A percentile compares a stretch with the other conserved stretches of the same genome.
phyloP scores from a whole-genome alignment of 2,113 vertebrate species.

The Lampris megalopsis region DNA sequence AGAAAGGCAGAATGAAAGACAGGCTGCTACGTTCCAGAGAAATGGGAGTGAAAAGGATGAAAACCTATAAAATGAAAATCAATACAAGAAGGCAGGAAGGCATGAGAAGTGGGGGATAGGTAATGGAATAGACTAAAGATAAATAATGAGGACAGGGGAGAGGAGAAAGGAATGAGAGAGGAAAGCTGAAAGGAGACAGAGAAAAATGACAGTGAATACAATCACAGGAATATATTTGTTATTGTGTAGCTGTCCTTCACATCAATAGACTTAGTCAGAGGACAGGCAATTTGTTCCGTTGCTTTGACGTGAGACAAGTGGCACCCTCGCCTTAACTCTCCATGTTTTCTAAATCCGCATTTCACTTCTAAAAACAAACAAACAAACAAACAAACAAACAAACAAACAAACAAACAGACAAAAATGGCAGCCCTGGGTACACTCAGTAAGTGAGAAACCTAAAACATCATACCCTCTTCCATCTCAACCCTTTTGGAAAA shows the following conservation, averaged over 20 bases:
- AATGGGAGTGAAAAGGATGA: slow-evolving; percentile 84
- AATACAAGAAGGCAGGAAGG: slow-evolving; percentile 83
- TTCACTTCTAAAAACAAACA: no score
- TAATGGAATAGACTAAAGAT: slow-evolving; percentile 84
- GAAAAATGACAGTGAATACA: slow-evolving; percentile 74
- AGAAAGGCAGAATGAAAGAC: slow-evolving; percentile 66
- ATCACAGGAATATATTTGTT: slow-evolving; percentile 77
- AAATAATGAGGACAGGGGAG: slow-evolving; percentile 79
- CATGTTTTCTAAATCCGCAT: slow-evolving; percentile 19
- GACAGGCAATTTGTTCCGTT: slow-evolving; percentile 32
- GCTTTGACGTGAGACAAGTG: slow-evolving; percentile 44
- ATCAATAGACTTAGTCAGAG: slow-evolving; percentile 53
- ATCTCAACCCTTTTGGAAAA: no score
- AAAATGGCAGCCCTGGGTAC: no score
- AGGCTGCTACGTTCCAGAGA: slow-evolving; percentile 77
- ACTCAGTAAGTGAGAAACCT: no score
- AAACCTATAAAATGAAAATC: slow-evolving; percentile 87
- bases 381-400: no score
- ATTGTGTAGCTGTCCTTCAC: slow-evolving; percentile 67
- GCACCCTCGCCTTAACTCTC: slow-evolving; percentile 10
- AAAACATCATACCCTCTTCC: no score
- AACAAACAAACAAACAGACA: no score
- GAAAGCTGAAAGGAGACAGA: slow-evolving; percentile 70
- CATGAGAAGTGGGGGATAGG: slow-evolving; percentile 72
- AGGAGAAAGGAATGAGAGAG: slow-evolving; percentile 73